Evolutionary conservation across 2,797 vertebrate genomes (phyloP).

Genomic region (Neosalanx taihuensis): DNA sequence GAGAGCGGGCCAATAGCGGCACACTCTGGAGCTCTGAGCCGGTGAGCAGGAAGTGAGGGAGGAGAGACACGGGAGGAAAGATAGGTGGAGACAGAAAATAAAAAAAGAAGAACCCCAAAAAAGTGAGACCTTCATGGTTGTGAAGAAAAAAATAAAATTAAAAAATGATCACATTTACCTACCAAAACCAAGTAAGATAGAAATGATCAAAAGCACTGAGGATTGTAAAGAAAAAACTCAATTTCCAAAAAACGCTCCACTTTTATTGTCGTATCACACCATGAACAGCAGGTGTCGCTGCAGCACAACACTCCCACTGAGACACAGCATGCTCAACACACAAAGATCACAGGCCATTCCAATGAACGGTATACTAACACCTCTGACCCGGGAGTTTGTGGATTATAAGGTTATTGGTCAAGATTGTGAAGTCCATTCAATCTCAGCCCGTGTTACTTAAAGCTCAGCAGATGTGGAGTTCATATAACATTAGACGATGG

Average conservation of each 20-base stretch:
- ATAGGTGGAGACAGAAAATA: background rate
- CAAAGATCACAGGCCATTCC: slow-evolving; percentile 53
- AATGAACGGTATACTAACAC: slow-evolving; percentile 49
- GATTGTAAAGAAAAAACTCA: background rate
- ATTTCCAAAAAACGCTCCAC: background rate
- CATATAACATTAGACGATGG: too few relatives aligned
- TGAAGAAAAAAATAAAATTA: background rate
- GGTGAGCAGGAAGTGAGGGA: slow-evolving; percentile 17
- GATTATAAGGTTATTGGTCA: slow-evolving; percentile 43
- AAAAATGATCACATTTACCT: background rate
- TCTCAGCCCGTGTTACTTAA: slow-evolving; percentile 27
- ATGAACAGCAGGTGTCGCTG: slow-evolving; percentile 65
- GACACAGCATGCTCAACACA: slow-evolving; percentile 24
- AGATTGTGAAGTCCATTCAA: slow-evolving; percentile 42
- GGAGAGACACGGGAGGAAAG: slow-evolving; percentile 36
- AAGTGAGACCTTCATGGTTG: background rate
- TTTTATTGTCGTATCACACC: background rate
- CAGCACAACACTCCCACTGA: slow-evolving; percentile 30
- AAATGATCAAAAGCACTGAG: background rate
- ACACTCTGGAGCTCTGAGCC: slow-evolving; percentile 91
- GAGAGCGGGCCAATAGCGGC: slow-evolving; percentile 92
- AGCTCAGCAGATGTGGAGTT: too few relatives aligned
- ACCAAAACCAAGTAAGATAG: too few relatives aligned
- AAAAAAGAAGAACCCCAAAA: slow-evolving; percentile 16
- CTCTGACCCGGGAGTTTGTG: slow-evolving; percentile 34